Base-by-base conservation (phyloP, 2,113 vertebrate genomes). In the Speoplatyrhinus poulsoni region DNA sequence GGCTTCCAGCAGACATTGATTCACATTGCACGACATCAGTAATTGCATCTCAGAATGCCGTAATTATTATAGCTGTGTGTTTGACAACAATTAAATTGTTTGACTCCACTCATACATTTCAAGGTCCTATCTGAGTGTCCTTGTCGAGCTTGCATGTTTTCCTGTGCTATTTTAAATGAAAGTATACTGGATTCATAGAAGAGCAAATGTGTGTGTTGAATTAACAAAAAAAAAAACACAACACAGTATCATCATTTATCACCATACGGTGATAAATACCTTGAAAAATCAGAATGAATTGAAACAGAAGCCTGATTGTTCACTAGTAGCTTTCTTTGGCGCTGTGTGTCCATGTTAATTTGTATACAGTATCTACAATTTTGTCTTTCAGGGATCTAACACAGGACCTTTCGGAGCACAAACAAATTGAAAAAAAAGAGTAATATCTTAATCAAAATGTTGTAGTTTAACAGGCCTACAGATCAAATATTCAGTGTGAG, bases 81-180 rank as follows among this genome's bases (percentile, higher is more conserved):
- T 75, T 46, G 61, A 13, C 57, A 57, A 50, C 8, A 1, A 3
- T 55, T 48, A 33, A 17, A 6, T 54, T 59, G 17, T 52, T 60
- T 73, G 57, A 74, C 62, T 72, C 49, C 13, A 65, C 33, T 54
- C 55, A 41, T 41, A 6, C 46, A 59, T 62, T 68, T 4, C 0
- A 63, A 11, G 3, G 52, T 54, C 3, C 3, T 54, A n/a, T 54
- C n/a, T 6, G 15, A n/a, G 52, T 32, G 57, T 36, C 64, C 76
- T 79, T 70, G 60, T n/a, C 12, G 48, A 55, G 19, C 12, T n/a
- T 65, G 19, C 16, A 41, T 62, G 56, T 63, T 67, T 75, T 62
- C 53, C 54, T 56, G 11, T 46, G 53, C 19, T 61, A 56, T 71
- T 70, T 69, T 7, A 78, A 60, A 62, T 12, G 26, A 32, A 10